These are phyloP conservation scores for Cabera pusaria DNA, from an alignment of 2,888 invertebrate species.

Conservation along the genomic window DNA sequence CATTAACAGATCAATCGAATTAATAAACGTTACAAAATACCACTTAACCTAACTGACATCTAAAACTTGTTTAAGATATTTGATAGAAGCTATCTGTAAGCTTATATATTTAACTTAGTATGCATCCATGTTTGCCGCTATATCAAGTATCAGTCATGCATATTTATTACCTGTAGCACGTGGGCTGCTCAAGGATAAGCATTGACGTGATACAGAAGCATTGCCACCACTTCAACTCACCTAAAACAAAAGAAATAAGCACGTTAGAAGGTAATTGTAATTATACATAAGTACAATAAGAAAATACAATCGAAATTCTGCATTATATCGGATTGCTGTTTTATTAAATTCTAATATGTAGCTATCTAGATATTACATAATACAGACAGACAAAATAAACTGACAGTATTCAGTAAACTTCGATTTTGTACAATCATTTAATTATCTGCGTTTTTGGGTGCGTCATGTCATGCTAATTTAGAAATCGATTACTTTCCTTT, in stretches of 20 bases:
- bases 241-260: conserved; percentile 61
- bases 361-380: too few relatives aligned
- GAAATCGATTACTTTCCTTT: too few relatives aligned
- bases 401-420: too few relatives aligned
- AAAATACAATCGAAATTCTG: conserved; percentile 21
- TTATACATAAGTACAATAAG: conserved; percentile 23
- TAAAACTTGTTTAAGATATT: conserved; percentile 12
- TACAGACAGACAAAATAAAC: too few relatives aligned
- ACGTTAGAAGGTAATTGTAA: too few relatives aligned
- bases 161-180: conserved; percentile 49
- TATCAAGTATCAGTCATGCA: conserved; percentile 42
- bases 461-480: too few relatives aligned
- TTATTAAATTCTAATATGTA: conserved; percentile 5
- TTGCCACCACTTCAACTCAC: conserved; percentile 61
- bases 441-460: too few relatives aligned
- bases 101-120: conserved; percentile 17
- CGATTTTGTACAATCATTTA: too few relatives aligned
- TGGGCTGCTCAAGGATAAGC: conserved; percentile 46
- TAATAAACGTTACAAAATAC: neutral
- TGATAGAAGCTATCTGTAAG: conserved; percentile 4
- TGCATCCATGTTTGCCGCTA: conserved; percentile 10
- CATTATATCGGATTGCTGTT: neutral
- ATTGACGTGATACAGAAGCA: conserved; percentile 32
- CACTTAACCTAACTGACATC: conserved; percentile 10
- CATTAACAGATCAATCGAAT: too few relatives aligned